phyloP scores from a whole-genome alignment of 2,797 vertebrate genomes.

The Pyrrhura leucotis region DNA sequence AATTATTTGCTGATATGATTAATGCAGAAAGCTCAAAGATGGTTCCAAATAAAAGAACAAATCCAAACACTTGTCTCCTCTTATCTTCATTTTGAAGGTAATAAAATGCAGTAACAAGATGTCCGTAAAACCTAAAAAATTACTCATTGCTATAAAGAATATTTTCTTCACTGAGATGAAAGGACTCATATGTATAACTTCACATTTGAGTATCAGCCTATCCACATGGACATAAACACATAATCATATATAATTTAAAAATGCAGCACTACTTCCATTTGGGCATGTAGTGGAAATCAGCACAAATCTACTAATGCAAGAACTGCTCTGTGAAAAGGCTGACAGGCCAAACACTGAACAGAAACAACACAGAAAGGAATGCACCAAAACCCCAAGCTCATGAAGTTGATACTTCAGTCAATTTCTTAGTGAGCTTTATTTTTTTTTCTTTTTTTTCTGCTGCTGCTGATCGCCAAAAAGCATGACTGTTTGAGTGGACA shows the following conservation, averaged over 20 bases:
- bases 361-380: not conserved
- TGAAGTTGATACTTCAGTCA: not conserved
- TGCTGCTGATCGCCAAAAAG: not conserved
- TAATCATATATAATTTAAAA: not conserved
- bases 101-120: not conserved
- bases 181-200: not conserved
- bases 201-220: not conserved
- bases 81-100: not conserved
- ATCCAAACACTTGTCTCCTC: not conserved
- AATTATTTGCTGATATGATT: not conserved
- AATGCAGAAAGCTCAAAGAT: not conserved
- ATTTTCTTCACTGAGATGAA: not conserved
- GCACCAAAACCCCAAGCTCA: not conserved
- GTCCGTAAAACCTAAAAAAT: not conserved
- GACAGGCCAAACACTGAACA: not conserved
- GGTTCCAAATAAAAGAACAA: not conserved
- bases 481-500: not conserved
- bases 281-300: not conserved
- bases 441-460: not conserved
- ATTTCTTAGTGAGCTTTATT: not conserved
- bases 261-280: not conserved
- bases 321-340: not conserved
- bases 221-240: not conserved
- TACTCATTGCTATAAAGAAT: not conserved
- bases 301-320: not conserved